These are phyloP conservation scores for Seriola aureovittata DNA, from an alignment of 2,113 vertebrate species.

Conservation along the genomic window DNA sequence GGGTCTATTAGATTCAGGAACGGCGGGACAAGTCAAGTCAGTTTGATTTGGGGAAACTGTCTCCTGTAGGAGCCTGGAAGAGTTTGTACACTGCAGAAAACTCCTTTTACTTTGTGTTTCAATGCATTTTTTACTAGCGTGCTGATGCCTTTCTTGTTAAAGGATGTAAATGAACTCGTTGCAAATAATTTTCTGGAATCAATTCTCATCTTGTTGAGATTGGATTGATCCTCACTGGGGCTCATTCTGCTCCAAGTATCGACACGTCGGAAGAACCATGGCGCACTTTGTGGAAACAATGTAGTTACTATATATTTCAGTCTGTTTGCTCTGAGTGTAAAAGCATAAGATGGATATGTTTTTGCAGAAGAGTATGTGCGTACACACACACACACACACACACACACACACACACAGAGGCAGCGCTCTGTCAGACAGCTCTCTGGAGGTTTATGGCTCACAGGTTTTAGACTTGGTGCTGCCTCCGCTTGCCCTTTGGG, in stretches of 20 bases:
- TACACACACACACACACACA: not conserved
- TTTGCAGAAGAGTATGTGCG: not conserved
- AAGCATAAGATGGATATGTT: constrained; percentile 37
- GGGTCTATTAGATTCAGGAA: constrained; percentile 6
- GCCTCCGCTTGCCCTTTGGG: constrained; percentile 62
- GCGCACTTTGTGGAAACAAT: constrained; percentile 22
- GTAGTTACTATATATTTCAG: not conserved
- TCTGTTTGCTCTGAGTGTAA: not conserved
- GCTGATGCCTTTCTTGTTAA: not conserved
- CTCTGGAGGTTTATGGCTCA: constrained; percentile 68
- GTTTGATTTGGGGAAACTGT: not conserved
- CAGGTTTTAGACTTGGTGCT: constrained; percentile 57
- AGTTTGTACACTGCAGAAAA: not conserved
- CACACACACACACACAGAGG: not conserved
- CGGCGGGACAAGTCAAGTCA: not conserved
- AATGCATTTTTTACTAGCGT: constrained; percentile 1
- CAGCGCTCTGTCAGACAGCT: constrained; percentile 51
- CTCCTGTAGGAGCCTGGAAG: not conserved
- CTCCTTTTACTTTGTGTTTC: not conserved
- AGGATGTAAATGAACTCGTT: constrained; percentile 37
- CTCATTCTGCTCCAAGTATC: constrained; percentile 30
- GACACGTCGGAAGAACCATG: constrained; percentile 17
- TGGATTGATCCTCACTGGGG: constrained; percentile 45
- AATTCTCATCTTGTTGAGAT: constrained; percentile 44
- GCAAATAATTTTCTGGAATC: constrained; percentile 45